Evolutionary conservation across 2,113 vertebrate genomes (phyloP), one percentile per base, ranked within the genome.

Genomic region (Pavo muticus): DNA sequence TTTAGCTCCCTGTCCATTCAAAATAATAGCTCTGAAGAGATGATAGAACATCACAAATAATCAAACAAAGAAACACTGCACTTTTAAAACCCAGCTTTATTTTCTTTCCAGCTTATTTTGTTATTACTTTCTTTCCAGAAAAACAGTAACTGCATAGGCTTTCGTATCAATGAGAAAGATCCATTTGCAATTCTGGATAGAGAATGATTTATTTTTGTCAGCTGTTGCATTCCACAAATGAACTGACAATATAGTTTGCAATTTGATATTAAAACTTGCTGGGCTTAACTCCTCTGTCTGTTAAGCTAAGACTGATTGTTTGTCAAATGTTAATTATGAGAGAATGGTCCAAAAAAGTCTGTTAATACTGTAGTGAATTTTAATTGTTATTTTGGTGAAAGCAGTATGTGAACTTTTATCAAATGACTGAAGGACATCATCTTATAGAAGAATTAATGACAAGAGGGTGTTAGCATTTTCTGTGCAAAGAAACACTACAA

Each of bases 1-100:
- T 2, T 96, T 99, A 90, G 98, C 99, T 61, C 99, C 99, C 2
- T 97, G 97, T 83, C 98, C 98, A 3, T 99, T 97, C 95, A 95
- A 97, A 15, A 96, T 99, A 57, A 96, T 97, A 69, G 87, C 96
- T 90, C 93, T 96, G 70, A 97, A 98, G 91, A 98, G 95, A 90
- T 98, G 79, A 97, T 72, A 37, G 3, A 44, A 30, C 3, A 5
- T 75, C 6, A 29, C 25, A 63, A 59, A 91, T 48, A 37, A 84
- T 65, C 13, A 65, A 78, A 25, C 59, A 30, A 81, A 87, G 68
- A 90, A 83, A 84, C 72, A 37, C 37, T 83, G 71, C 37, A 81
- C 87, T 95, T 95, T 54, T 8, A 40, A 93, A 91, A 85, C 84
- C 50, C 63, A 88, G n/a, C 15, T 76, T 35, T 44, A 12, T 48